These are phyloP conservation scores for Drosophila trapezifrons DNA, from an alignment of 1,140 invertebrate genomes.

Conservation along the genomic window DNA sequence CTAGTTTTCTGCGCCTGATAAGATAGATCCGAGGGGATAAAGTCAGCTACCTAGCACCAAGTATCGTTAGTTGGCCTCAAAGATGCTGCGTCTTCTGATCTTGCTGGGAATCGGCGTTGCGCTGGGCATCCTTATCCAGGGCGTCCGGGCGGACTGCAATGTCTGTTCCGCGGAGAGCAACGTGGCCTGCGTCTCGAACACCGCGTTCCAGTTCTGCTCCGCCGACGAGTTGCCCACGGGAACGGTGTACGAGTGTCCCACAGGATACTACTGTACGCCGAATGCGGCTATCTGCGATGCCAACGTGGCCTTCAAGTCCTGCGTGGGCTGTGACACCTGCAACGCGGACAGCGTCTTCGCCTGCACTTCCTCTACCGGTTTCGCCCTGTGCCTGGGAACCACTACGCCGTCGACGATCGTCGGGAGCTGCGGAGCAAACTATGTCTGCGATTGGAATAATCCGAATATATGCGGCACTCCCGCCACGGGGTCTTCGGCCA, in stretches of 20 bases:
- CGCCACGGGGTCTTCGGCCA: slow-evolving; percentile 9
- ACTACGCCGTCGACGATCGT: neutral
- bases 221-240: slow-evolving; percentile 7
- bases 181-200: slow-evolving; percentile 52
- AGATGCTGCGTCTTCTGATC: slow-evolving; percentile 48
- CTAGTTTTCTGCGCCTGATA: slow-evolving; percentile 21
- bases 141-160: slow-evolving; percentile 43
- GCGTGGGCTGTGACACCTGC: slow-evolving; percentile 38
- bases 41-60: neutral
- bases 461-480: slow-evolving; percentile 42
- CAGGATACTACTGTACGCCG: slow-evolving; percentile 43
- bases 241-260: slow-evolving; percentile 28
- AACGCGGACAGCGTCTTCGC: slow-evolving; percentile 31
- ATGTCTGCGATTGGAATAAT: slow-evolving; percentile 42
- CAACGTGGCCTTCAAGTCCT: slow-evolving; percentile 14
- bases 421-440: slow-evolving; percentile 12
- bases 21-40: slow-evolving; percentile 37
- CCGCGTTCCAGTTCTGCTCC: slow-evolving; percentile 44
- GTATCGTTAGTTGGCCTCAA: slow-evolving; percentile 23
- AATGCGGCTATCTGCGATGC: slow-evolving; percentile 19
- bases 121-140: slow-evolving; percentile 14
- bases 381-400: slow-evolving; percentile 51
- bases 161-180: slow-evolving; percentile 14
- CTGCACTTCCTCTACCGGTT: slow-evolving; percentile 33
- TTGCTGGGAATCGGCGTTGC: slow-evolving; percentile 16